Conservation (phyloP, 2,113 vertebrate genomes). For the human (Homo sapiens) region DNA sequence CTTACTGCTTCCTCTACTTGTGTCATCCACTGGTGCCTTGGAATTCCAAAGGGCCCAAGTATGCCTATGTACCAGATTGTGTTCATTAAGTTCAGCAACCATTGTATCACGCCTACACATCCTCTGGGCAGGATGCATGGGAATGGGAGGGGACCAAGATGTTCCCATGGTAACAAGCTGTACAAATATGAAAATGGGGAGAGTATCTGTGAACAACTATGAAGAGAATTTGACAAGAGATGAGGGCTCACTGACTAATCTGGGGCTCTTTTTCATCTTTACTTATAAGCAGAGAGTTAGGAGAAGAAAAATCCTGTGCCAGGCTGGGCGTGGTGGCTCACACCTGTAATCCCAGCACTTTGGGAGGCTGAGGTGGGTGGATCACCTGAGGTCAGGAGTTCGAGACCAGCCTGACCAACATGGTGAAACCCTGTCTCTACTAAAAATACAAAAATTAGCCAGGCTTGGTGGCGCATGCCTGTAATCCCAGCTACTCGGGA, state of each 20-base stretch:
- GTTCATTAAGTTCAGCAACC: not conserved
- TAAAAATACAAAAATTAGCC: no score
- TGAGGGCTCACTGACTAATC: not conserved
- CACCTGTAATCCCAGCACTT: no score
- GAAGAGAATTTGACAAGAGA: not conserved
- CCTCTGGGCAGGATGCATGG: not conserved
- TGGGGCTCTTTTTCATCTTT: not conserved
- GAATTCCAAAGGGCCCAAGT: not conserved
- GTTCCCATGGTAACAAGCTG: not conserved
- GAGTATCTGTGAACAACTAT: not conserved
- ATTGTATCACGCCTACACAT: not conserved
- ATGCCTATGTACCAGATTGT: no score
- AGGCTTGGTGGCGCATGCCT: no score
- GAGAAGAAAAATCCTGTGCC: not conserved
- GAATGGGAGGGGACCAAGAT: not conserved
- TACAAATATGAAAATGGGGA: not conserved
- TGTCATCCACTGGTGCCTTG: not conserved
- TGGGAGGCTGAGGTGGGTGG: no score
- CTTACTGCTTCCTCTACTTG: not conserved
- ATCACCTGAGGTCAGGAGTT: no score
- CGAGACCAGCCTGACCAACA: no score
- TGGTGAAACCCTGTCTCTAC: no score
- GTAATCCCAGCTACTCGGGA: no score
- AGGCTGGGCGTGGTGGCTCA: no score
- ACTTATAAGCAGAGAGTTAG: not conserved